Percentiles rank a stretch among this genome's conserved stretches.
These are phyloP conservation scores for Eupithecia inturbata DNA, from an alignment of 2,888 invertebrate genomes.

Conservation along the genomic window DNA sequence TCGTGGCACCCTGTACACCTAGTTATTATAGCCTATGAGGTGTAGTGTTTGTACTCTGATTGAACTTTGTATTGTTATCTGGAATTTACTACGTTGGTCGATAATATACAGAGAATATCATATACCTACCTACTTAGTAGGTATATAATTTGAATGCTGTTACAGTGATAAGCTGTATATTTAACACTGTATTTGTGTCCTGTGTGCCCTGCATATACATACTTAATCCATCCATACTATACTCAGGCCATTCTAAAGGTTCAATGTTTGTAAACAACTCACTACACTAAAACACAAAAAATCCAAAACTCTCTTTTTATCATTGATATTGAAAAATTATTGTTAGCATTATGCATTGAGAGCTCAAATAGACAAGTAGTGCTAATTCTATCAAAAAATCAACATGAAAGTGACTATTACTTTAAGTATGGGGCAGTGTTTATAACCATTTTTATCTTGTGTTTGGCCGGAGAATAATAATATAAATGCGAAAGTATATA, in stretches of 20 bases:
- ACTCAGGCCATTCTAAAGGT: background rate
- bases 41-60: constrained; percentile 21
- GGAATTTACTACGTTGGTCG: background rate
- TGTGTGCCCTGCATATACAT: background rate
- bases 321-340: background rate
- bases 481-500: too few relatives aligned
- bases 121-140: background rate
- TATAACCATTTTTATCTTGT: too few relatives aligned
- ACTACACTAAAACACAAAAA: background rate
- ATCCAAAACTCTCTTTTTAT: background rate
- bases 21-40: background rate
- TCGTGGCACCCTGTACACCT: too few relatives aligned
- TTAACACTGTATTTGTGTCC: background rate
- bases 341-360: background rate
- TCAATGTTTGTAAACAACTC: background rate
- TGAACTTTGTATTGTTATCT: constrained; percentile 27
- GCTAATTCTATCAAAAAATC: background rate
- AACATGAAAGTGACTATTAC: background rate
- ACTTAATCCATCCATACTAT: background rate
- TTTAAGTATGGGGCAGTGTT: background rate
- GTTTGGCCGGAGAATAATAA: too few relatives aligned
- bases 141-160: background rate
- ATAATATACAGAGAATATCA: background rate
- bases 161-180: background rate
- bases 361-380: background rate